Percentiles rank a stretch among this genome's conserved stretches.
These are phyloP conservation scores for Hyposoter didymator DNA, from an alignment of 2,888 invertebrate genomes.

Conservation along the genomic window DNA sequence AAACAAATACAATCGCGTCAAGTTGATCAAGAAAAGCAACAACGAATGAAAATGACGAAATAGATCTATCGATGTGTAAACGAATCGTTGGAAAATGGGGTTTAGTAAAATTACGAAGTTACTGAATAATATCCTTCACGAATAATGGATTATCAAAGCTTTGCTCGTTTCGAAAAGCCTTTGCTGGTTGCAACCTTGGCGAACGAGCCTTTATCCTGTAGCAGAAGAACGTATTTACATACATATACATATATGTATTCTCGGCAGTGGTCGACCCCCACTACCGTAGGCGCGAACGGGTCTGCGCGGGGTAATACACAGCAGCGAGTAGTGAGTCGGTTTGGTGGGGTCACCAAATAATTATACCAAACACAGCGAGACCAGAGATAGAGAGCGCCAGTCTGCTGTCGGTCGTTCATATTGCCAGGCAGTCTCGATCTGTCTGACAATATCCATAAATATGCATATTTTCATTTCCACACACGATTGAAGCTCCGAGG, in stretches of 20 bases:
- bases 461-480: conserved; percentile 1
- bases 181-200: conserved; percentile 6
- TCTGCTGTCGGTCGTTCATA: conserved; percentile 63
- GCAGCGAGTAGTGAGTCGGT: conserved; percentile 17
- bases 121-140: neutral
- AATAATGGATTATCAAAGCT: neutral
- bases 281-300: conserved; percentile 48
- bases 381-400: conserved; percentile 51
- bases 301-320: conserved; percentile 59
- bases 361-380: conserved; percentile 66
- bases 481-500: neutral
- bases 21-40: neutral
- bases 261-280: conserved; percentile 37
- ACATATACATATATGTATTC: conserved; percentile 6
- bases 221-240: neutral
- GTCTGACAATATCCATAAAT: neutral
- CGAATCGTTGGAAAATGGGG: neutral
- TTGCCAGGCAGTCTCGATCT: conserved; percentile 45
- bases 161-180: neutral
- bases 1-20: neutral
- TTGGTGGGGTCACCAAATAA: conserved; percentile 71
- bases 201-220: neutral
- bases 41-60: neutral
- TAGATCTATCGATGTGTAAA: neutral
- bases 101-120: neutral